phyloP scores from a whole-genome alignment of 2,888 invertebrate genomes.

The Ophion obscuratus region DNA sequence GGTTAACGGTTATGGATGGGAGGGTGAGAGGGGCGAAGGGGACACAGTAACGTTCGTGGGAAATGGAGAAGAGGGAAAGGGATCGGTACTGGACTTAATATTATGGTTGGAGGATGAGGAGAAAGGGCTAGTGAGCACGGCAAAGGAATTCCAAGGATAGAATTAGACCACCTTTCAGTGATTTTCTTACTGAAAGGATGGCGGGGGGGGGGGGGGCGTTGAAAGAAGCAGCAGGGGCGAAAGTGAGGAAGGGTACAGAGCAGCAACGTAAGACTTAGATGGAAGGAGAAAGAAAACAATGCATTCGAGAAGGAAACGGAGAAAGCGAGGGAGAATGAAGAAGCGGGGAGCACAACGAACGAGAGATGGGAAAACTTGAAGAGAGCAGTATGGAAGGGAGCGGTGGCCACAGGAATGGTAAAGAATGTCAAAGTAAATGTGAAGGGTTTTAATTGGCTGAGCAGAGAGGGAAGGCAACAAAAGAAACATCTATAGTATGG shows the following conservation, averaged over 20 bases:
- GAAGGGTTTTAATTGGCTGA: constrained; percentile 11
- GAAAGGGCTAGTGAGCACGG: too few species aligned
- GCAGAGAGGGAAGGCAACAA: too few species aligned
- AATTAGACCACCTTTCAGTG: too few species aligned
- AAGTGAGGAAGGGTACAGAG: too few species aligned
- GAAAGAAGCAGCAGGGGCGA: background rate
- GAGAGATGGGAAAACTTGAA: background rate
- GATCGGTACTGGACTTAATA: too few species aligned
- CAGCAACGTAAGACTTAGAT: background rate
- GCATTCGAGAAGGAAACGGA: background rate
- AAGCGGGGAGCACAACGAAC: background rate
- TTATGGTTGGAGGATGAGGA: too few species aligned
- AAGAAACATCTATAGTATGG: too few species aligned
- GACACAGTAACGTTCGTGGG: background rate
- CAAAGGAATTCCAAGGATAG: too few species aligned
- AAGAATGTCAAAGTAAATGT: background rate
- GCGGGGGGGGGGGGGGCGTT: background rate
- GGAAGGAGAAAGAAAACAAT: background rate
- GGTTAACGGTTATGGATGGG: constrained; percentile 29
- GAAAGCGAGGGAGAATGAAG: background rate
- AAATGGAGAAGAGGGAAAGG: too few species aligned
- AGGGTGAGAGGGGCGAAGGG: constrained; percentile 23
- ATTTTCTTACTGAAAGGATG: background rate
- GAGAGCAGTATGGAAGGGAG: background rate
- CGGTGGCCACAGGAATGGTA: background rate